These are phyloP conservation scores for Anolis carolinensis DNA, from an alignment of 2,113 vertebrate species.

Conservation along the genomic window DNA sequence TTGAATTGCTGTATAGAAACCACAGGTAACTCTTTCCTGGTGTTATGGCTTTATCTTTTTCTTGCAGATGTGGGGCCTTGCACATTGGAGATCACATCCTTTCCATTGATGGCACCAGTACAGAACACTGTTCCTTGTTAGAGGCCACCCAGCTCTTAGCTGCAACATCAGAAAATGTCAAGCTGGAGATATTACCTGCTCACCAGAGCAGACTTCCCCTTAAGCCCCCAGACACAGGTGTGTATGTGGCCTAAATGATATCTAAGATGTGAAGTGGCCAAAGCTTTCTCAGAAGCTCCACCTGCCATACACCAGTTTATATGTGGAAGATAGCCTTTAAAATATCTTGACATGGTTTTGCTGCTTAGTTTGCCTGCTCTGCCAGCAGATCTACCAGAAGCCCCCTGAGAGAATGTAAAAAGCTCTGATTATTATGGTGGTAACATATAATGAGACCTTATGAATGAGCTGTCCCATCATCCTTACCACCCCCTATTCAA, in stretches of 20 bases:
- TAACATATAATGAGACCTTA: too few relatives aligned
- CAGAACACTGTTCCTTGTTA: constrained; percentile 91
- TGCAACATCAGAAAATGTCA: constrained; percentile 83
- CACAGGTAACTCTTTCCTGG: background rate
- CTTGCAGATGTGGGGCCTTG: constrained; percentile 86
- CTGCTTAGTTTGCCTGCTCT: too few relatives aligned
- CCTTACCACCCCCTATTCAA: too few relatives aligned
- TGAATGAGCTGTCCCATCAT: too few relatives aligned
- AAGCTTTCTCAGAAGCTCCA: background rate
- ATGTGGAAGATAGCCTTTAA: too few relatives aligned
- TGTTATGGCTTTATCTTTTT: background rate
- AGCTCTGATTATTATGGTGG: too few relatives aligned
- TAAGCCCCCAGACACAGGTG: constrained; percentile 90
- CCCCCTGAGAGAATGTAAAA: too few relatives aligned
- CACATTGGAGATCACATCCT: constrained; percentile 90
- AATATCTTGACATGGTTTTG: too few relatives aligned
- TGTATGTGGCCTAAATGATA: constrained; percentile 42
- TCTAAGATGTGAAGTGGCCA: background rate
- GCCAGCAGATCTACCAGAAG: too few relatives aligned
- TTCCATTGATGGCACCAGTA: constrained; percentile 92
- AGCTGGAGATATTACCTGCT: constrained; percentile 90
- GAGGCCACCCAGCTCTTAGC: constrained; percentile 93
- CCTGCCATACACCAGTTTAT: too few relatives aligned
- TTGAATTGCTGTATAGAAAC: background rate
- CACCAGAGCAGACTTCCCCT: constrained; percentile 85